Base-by-base conservation (phyloP, 2,888 invertebrate genomes). In the Phlogophora meticulosa region DNA sequence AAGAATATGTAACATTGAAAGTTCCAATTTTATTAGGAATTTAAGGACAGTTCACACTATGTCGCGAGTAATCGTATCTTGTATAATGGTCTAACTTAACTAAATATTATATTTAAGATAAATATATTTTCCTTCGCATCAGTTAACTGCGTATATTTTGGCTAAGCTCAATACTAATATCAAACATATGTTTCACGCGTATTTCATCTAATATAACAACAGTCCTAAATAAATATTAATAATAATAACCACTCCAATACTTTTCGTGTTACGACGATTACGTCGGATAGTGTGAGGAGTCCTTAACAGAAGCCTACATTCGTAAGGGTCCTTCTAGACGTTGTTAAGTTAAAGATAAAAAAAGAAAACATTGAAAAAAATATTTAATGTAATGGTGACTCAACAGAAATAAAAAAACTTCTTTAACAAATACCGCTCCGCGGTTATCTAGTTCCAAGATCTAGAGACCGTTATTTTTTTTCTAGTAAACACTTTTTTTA, bases 1-100 rank as follows among this genome's bases (percentile, higher is more conserved):
- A 64, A 73, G 56, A 72, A 49, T 64, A 80, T 72, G 51, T 78
- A 80, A 80, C 73, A 73, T 67, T 75, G 68, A 28, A 28, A 69
- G 57, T 48, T 62, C 17, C 49, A 64, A 60, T 60, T 49, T 24
- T 3, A 15, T 38, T 56, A 48, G 28, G 40, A 57, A 9, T 20
- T 58, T 49, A 60, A 61, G 52, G 24, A 5, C 13, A 2, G 4
- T 5, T 10, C 51, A 61, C 68, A 69, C 64, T 80, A 75, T 72
- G 45, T 62, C 42, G 24, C 20, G 3, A 13, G 0, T 28, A 40
- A 60, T 28, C 9, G 40, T n/a, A 0, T 20, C 2, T 28, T n/a
- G 17, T 24, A n/a, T n/a, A 36, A 34, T 36, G 10, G 0, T 20
- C 9, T 58, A n/a, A n/a, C n/a, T n/a, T n/a, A n/a, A 66, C 38